Base-by-base conservation (phyloP, 2,797 vertebrate genomes). In the Martes flavigula region DNA sequence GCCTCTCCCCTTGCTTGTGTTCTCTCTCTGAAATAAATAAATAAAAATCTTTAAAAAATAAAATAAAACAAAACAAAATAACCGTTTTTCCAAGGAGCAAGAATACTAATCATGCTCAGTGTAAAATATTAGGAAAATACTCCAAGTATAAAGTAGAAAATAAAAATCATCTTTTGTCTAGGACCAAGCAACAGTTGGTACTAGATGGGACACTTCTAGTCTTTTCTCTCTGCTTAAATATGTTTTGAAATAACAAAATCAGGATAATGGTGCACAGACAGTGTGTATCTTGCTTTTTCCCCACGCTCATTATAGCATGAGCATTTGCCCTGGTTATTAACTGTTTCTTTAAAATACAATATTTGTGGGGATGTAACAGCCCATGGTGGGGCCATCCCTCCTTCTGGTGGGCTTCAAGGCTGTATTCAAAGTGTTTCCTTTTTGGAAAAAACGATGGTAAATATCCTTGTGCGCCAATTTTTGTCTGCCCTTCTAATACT, bases 71-170 rank as follows among this genome's bases (percentile, higher is more conserved):
- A 94, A 94, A 25, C 60, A 91, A 94, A 94, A 83, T 58, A 70
- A 73, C 20, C 14, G 7, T 79, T 87, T 40, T 4, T 6, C 27
- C 51, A 0, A 7, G 2, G 30, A 51, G 35, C 35, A 84, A 86
- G 48, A 95, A 96, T 9, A 78, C 5, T 48, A 91, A 66, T 35
- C 60, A 72, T 15, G 20, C n/a, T 96, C 73, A 73, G 79, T 89
- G 2, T 23, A 84, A 91, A 89, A 58, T 92, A 48, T 87, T 64
- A 87, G 30, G 38, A 90, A 94, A 96, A 94, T 32, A 58, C 15
- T 82, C 58, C 62, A 72, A 46, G 62, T 8, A 70, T 21, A n/a
- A 91, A 75, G 40, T 14, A 60, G 64, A 82, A 56, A 58, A 86
- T 66, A 38, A 73, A 91, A 92, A 54, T 73, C n/a, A 25, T 10